Percentiles rank a stretch among this genome's conserved stretches.
Conservation (phyloP, 2,888 invertebrate genomes). For the Erebia aethiops region DNA sequence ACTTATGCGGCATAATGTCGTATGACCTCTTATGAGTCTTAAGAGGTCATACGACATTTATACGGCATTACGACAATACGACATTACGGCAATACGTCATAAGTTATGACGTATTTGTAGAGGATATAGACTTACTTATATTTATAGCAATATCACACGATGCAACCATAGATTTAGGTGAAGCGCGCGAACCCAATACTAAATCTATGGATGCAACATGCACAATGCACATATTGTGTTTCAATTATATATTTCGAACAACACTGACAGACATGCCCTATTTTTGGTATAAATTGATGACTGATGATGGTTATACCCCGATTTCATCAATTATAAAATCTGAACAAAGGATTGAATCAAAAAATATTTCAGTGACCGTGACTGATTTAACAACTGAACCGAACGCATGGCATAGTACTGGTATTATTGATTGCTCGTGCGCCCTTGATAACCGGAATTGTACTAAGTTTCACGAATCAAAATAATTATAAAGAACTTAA, state of each 20-base stretch:
- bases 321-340: constrained; percentile 1
- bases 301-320: background rate
- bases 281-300: constrained; percentile 11
- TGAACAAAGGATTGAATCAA: constrained; percentile 1
- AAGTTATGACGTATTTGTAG: too few relatives aligned
- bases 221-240: too few relatives aligned
- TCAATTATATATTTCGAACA: background rate
- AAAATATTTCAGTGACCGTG: constrained; percentile 10
- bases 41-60: too few relatives aligned
- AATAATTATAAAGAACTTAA: background rate
- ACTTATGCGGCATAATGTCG: too few relatives aligned
- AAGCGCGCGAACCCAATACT: too few relatives aligned
- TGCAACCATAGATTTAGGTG: too few relatives aligned
- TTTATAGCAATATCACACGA: too few relatives aligned
- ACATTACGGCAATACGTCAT: too few relatives aligned
- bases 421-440: background rate
- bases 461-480: constrained; percentile 14
- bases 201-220: too few relatives aligned
- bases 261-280: background rate
- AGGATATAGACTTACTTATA: too few relatives aligned
- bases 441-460: constrained; percentile 11
- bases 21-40: too few relatives aligned
- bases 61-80: too few relatives aligned
- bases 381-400: constrained; percentile 15
- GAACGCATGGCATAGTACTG: background rate